phyloP scores from a whole-genome alignment of 1,140 invertebrate genomes.

The Brachionus koreanus region DNA sequence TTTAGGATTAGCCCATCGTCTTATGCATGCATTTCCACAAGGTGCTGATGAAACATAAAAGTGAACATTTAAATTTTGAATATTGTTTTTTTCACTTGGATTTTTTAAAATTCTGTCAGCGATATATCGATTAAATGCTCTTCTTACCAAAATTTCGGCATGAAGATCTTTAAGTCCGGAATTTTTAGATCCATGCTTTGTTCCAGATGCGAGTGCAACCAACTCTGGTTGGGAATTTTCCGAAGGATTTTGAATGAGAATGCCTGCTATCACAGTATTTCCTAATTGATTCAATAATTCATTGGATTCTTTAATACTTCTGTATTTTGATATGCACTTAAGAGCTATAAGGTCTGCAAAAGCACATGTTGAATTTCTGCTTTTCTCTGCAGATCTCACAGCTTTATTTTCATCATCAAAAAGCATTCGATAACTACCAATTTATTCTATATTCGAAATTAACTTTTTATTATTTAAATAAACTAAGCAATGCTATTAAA shows the following conservation, averaged over 20 bases:
- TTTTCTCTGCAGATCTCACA: background rate
- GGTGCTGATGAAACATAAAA: background rate
- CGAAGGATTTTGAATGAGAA: background rate
- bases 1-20: background rate
- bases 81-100: background rate
- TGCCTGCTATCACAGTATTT: background rate
- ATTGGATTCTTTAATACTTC: background rate
- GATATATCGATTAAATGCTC: background rate
- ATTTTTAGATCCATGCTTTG: background rate
- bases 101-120: background rate
- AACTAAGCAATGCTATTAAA: background rate
- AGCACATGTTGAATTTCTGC: background rate
- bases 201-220: background rate
- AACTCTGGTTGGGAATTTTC: background rate
- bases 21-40: background rate
- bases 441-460: background rate
- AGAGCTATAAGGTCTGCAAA: background rate
- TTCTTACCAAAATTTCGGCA: background rate
- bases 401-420: background rate
- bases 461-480: background rate
- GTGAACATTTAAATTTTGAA: background rate
- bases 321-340: background rate
- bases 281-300: background rate
- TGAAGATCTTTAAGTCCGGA: background rate
- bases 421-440: background rate